Evolutionary conservation across 2,888 invertebrate species (phyloP).

Genomic region (Mesochorus sp.): DNA sequence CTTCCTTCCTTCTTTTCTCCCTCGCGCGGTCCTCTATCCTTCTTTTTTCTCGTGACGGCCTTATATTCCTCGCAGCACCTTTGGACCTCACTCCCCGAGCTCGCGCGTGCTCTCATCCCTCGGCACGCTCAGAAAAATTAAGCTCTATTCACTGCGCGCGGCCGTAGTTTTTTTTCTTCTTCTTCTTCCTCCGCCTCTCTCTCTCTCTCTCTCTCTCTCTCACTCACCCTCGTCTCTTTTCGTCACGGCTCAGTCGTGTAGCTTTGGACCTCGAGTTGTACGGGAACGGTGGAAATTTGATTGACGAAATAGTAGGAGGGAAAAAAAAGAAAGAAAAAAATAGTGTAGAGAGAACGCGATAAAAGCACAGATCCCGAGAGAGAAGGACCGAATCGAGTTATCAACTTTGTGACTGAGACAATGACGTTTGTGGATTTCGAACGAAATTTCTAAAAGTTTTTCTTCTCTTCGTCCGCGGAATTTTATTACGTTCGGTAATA

Average conservation of each 20-base stretch:
- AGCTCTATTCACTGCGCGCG: slow-evolving; percentile 66
- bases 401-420: slow-evolving; percentile 33
- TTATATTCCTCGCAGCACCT: slow-evolving; percentile 20
- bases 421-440: slow-evolving; percentile 21
- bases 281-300: slow-evolving; percentile 63
- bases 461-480: background rate
- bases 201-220: background rate
- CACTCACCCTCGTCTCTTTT: slow-evolving; percentile 18
- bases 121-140: slow-evolving; percentile 68
- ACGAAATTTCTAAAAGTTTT: slow-evolving; percentile 34
- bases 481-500: background rate
- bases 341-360: background rate
- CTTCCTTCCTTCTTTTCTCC: slow-evolving; percentile 18
- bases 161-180: slow-evolving; percentile 38
- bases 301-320: slow-evolving; percentile 62
- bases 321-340: background rate
- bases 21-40: background rate
- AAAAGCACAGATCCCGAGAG: background rate
- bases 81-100: slow-evolving; percentile 34
- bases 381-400: background rate
- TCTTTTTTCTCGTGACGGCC: background rate
- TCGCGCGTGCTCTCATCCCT: slow-evolving; percentile 60
- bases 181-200: slow-evolving; percentile 6
- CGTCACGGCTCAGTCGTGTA: slow-evolving; percentile 17
- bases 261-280: slow-evolving; percentile 17